Base-by-base conservation (phyloP, 2,888 invertebrate species). In the Drosophila subquinaria region DNA sequence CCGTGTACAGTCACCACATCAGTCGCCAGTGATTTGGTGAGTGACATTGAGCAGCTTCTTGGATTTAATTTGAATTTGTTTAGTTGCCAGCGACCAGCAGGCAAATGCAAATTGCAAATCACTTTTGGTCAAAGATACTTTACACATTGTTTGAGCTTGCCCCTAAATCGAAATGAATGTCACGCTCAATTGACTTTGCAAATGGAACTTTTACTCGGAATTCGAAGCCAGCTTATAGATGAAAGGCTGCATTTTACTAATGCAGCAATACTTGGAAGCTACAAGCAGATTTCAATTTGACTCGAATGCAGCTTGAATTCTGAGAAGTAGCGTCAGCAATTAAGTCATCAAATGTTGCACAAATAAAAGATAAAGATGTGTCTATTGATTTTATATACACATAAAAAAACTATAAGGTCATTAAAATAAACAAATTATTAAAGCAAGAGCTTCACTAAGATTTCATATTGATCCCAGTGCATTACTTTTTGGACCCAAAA, bases 101-200 rank as follows among this genome's bases (percentile, higher is more conserved):
- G 17, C 27, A n/a, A 15, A 48, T 38, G 35, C 45, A 42, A 48
- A 40, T 63, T 76, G 53, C 47, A 61, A 51, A 64, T 64, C 72
- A 53, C 64, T 27, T 36, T 11, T 10, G n/a, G 17, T 38, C 50
- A 61, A 62, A 47, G 51, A 38, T 60, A 33, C 45, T 40, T 56
- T 36, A 13, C 38, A 48, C 23, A 36, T 36, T 57, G 56, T 57
- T 57, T 36, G 45, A 36, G 23, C 35, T 35, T n/a, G 35, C n/a
- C 1, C 20, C 50, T 43, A 66, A 65, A 69, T 69, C 48, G 65
- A 82, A 82, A 78, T 76, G 73, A 69, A 80, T 80, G 73, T 50
- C 69, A 61, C 53, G 59, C 71, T 64, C 51, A 79, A 71, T 76
- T 76, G 50, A 55, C 27, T 71, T 72, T 53, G 20, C 35, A 61